These are phyloP conservation scores for Paedocypris micromegethes DNA, from an alignment of 2,797 vertebrate genomes.

Conservation along the genomic window DNA sequence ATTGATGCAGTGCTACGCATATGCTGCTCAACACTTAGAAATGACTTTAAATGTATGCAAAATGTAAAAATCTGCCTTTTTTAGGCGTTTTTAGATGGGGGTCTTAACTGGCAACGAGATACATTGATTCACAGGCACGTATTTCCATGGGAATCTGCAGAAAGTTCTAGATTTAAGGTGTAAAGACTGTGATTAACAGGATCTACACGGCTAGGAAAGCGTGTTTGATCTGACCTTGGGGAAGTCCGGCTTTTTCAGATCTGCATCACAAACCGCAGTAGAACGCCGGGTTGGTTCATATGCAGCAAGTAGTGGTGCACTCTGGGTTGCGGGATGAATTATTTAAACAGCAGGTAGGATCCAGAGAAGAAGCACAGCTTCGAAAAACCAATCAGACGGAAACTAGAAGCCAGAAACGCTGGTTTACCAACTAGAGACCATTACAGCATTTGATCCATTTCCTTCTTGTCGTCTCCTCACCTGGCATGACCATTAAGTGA, in stretches of 20 bases:
- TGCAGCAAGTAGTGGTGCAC: constrained; percentile 42
- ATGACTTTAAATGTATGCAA: no score
- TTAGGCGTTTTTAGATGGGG: no score
- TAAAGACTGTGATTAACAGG: constrained; percentile 19
- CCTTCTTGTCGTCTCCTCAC: constrained; percentile 8
- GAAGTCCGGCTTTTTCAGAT: constrained; percentile 36
- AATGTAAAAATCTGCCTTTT: no score
- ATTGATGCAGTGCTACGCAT: no score
- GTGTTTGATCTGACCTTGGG: constrained; percentile 56
- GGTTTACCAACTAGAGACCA: constrained; percentile 6
- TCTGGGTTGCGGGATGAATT: constrained; percentile 52
- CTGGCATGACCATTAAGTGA: constrained; percentile 8
- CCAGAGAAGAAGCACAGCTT: constrained; percentile 34
- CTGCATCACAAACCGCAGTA: constrained; percentile 35
- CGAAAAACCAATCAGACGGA: constrained; percentile 37
- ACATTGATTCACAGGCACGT: no score
- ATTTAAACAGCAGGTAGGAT: constrained; percentile 47
- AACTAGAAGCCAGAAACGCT: not conserved
- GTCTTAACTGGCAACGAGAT: no score
- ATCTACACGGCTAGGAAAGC: not conserved
- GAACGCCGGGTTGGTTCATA: constrained; percentile 46
- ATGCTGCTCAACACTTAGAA: no score
- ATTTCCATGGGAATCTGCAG: no score
- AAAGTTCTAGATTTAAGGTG: not conserved
- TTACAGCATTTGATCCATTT: constrained; percentile 13